Evolutionary conservation across 64 coral and sea anemone species (phyloP), one percentile per base, ranked within the genome.

Genomic region (Cladopsammia gracilis): DNA sequence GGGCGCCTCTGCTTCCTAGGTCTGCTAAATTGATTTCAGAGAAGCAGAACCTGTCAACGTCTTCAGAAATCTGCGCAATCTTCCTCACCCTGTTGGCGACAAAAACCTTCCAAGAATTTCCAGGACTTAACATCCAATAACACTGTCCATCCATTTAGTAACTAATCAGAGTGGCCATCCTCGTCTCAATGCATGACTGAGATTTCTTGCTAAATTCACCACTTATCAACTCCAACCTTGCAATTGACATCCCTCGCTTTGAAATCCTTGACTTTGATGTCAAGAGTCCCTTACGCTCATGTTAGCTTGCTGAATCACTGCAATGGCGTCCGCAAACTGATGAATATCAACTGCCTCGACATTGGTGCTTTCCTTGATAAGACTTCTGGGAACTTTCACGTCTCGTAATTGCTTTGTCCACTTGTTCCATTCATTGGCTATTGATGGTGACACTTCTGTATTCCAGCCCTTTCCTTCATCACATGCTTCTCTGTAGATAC

Each of bases 201-300:
- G 24, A 19, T 71, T 70, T 46, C 47, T 70, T 25, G 57, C 70
- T 68, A 89, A 68, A 20, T 89, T 77, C 64, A 74, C 87, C 8
- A 72, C 87, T 72, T 77, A 90, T n/a, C 52, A 90, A 64, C 11
- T 90, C 75, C 82, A 88, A 52, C 61, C 52, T 72, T 22, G 49
- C 47, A 64, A 78, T 93, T 26, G 86, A 82, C 44, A 67, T 73
- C 77, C 44, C 67, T 12, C 45, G 62, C 19, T 91, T 88, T 42
- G 89, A 92, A 53, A 96, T 92, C 62, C 89, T 88, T 11, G 89
- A 96, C 14, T 96, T 92, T 59, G 94, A 96, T 13, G 73, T 92
- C 0, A 95, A 47, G 50, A 76, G 50, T 13, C 89, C 85, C 57
- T 92, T 0, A 79, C 82, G 16, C 78, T 64, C 25, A 73, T 82